phyloP scores from a whole-genome alignment of 2,113 vertebrate species.

The Antechinus stuartii region DNA sequence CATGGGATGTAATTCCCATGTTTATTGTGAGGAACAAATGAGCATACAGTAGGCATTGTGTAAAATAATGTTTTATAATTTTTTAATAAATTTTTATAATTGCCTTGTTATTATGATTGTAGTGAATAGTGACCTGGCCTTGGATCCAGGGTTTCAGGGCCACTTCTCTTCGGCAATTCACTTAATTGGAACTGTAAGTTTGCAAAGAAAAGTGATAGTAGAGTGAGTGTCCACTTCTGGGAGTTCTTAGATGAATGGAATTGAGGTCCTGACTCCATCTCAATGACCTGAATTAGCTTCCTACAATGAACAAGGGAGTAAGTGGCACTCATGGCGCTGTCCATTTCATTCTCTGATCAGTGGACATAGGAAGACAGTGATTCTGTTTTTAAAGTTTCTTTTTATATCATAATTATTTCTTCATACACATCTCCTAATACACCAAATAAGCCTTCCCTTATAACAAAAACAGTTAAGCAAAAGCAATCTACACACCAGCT shows the following conservation, averaged over 20 bases:
- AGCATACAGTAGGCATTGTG: neutral
- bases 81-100: no score
- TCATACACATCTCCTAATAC: neutral
- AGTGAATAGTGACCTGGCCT: neutral
- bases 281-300: constrained; percentile 27
- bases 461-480: neutral
- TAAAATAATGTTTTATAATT: neutral
- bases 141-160: neutral
- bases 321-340: neutral
- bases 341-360: constrained; percentile 23
- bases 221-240: neutral
- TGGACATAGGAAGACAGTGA: neutral
- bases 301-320: constrained; percentile 10
- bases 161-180: neutral
- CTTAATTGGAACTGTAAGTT: neutral
- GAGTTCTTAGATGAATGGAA: neutral
- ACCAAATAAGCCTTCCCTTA: neutral
- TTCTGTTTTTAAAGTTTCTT: neutral
- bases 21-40: neutral
- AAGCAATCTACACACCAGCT: neutral
- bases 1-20: neutral
- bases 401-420: neutral
- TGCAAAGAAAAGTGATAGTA: neutral
- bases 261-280: neutral
- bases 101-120: neutral